Evolutionary conservation across 1,140 invertebrate species (phyloP).

Genomic region (Pygmarrhopalites habei): DNA sequence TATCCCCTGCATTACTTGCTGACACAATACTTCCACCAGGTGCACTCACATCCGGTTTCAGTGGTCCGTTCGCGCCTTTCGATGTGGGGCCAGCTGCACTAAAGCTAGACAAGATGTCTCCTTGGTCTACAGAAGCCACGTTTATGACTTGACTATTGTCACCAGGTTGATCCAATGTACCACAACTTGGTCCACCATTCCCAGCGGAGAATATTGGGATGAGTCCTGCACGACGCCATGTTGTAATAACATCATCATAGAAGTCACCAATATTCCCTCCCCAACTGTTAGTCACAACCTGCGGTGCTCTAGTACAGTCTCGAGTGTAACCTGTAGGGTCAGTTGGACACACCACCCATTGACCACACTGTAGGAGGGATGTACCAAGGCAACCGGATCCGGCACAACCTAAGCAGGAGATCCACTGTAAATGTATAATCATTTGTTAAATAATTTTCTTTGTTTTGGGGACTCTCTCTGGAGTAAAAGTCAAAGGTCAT

Average conservation of each 20-base stretch:
- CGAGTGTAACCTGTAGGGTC: neutral
- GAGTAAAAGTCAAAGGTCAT: too few relatives aligned
- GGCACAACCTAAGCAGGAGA: constrained; percentile 1
- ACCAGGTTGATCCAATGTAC: constrained; percentile 12
- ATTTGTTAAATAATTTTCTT: too few relatives aligned
- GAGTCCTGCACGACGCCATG: neutral
- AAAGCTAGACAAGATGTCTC: neutral
- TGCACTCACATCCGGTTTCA: constrained; percentile 12
- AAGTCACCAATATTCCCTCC: neutral
- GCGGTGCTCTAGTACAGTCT: neutral
- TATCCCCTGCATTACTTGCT: constrained; percentile 8
- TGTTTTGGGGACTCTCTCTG: too few relatives aligned
- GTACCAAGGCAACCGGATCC: neutral
- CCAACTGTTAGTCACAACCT: neutral
- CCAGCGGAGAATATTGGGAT: constrained; percentile 11
- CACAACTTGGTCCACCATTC: constrained; percentile 9
- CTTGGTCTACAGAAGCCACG: neutral
- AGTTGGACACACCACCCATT: constrained; percentile 6
- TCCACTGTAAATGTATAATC: too few relatives aligned
- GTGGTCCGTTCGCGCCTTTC: neutral
- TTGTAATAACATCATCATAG: neutral
- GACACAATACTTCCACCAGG: constrained; percentile 10
- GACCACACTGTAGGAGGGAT: neutral
- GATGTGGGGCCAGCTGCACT: constrained; percentile 10
- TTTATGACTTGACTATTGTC: constrained; percentile 12